phyloP scores from a whole-genome alignment of 1,140 invertebrate genomes.

The Cotesia chilonis region DNA sequence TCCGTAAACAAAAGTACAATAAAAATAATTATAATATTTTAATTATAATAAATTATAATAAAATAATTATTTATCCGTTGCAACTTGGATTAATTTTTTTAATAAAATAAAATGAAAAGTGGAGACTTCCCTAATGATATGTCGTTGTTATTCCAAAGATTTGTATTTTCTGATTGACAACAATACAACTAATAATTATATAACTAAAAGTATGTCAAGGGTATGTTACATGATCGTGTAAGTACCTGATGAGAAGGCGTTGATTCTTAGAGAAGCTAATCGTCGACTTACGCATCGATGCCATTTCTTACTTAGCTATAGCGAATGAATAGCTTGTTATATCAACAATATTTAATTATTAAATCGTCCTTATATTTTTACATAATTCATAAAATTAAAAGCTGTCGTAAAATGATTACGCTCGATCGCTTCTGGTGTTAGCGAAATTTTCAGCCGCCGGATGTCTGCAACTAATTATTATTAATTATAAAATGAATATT shows the following conservation, averaged over 20 bases:
- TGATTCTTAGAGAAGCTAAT: conserved; percentile 7
- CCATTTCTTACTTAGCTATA: not conserved
- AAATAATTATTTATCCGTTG: too few species aligned
- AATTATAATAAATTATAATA: too few species aligned
- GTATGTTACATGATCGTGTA: conserved; percentile 44
- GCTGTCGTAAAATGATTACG: too few species aligned
- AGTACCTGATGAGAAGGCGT: conserved; percentile 18
- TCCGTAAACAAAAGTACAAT: too few species aligned
- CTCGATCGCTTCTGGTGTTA: too few species aligned
- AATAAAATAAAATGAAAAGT: not conserved
- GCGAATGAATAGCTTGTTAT: not conserved
- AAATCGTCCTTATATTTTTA: not conserved
- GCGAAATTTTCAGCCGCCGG: too few species aligned
- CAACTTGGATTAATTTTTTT: too few species aligned
- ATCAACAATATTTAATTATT: too few species aligned
- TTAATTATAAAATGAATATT: too few species aligned
- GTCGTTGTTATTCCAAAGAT: conserved; percentile 18
- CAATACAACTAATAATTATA: conserved; percentile 45
- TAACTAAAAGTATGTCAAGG: conserved; percentile 54
- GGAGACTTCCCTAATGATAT: not conserved
- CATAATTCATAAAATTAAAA: too few species aligned
- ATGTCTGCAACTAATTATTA: too few species aligned
- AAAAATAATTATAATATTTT: too few species aligned
- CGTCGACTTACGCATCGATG: conserved; percentile 5
- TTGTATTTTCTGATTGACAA: not conserved